Conservation (phyloP, 1,140 invertebrate species). For the Drosophila novamexicana region DNA sequence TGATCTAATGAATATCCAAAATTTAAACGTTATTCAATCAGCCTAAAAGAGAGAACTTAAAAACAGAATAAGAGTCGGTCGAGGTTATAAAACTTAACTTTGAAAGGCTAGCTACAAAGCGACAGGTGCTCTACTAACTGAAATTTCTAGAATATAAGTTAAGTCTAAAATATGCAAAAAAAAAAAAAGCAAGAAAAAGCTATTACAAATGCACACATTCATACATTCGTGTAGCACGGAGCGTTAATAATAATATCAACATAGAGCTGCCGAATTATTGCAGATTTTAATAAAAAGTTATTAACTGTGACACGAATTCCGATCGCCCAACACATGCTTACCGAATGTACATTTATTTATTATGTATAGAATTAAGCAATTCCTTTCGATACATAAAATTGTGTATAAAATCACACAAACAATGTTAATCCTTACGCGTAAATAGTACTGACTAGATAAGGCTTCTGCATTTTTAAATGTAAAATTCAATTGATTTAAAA, state of each 20-base stretch:
- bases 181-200: not conserved
- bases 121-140: constrained; percentile 4
- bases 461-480: constrained; percentile 67
- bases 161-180: not conserved
- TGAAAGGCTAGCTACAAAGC: constrained; percentile 4
- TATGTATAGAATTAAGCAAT: constrained; percentile 1
- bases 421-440: constrained; percentile 48
- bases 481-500: constrained; percentile 41
- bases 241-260: not conserved
- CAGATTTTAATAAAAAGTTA: constrained; percentile 1
- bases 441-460: constrained; percentile 77
- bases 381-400: not conserved
- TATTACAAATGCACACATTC: not conserved
- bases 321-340: not conserved
- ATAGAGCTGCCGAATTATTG: not conserved
- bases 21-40: not conserved
- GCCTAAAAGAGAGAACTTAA: not conserved
- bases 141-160: not conserved
- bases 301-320: not conserved
- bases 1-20: not conserved
- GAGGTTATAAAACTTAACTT: not conserved
- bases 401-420: constrained; percentile 8
- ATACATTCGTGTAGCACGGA: not conserved
- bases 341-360: constrained; percentile 6
- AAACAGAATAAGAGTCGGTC: not conserved